Conservation (phyloP, 2,888 invertebrate genomes). For the Caenorhabditis uteleia region DNA sequence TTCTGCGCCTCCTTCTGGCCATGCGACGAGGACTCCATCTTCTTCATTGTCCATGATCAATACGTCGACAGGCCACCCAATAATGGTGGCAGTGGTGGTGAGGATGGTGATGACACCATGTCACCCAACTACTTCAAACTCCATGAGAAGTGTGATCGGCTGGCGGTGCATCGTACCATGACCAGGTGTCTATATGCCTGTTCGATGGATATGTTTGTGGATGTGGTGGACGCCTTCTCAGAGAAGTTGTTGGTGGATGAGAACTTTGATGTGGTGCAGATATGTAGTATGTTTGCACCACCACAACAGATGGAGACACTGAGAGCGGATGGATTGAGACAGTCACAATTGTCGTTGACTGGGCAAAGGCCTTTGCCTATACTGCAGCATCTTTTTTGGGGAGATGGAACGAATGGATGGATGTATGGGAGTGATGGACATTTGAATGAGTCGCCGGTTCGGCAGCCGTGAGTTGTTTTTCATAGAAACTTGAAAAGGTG, state of each 20-base stretch:
- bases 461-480: no score
- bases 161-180: conserved; percentile 44
- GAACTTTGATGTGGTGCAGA: conserved; percentile 16
- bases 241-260: conserved; percentile 41
- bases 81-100: neutral
- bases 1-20: conserved; percentile 37
- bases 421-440: no score
- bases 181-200: conserved; percentile 47
- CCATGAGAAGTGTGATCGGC: conserved; percentile 46
- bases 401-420: conserved; percentile 38
- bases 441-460: no score
- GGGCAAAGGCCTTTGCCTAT: conserved; percentile 40
- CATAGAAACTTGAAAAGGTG: no score
- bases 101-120: neutral
- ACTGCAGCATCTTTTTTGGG: conserved; percentile 52
- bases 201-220: conserved; percentile 43
- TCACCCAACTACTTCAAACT: conserved; percentile 36
- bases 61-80: conserved; percentile 8
- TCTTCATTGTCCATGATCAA: conserved; percentile 41
- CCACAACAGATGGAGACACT: conserved; percentile 14
- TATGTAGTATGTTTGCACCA: conserved; percentile 38
- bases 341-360: neutral
- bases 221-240: conserved; percentile 45
- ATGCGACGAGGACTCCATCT: conserved; percentile 36
- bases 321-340: neutral